Conservation (phyloP, 2,888 invertebrate species). For the Cerastis leucographa region DNA sequence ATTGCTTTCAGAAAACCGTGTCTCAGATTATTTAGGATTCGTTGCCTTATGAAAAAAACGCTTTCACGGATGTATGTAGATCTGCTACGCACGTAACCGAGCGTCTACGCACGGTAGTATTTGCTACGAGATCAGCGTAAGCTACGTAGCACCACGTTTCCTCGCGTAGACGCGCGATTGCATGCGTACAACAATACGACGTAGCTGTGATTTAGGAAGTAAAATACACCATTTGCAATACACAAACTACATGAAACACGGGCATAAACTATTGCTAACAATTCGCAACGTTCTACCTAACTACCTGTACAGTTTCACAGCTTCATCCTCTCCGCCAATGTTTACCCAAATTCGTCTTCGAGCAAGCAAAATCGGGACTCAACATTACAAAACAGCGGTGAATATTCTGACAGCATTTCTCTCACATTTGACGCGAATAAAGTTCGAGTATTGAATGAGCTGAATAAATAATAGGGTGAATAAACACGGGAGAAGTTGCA, state of each 20-base stretch:
- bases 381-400: slow-evolving; percentile 20
- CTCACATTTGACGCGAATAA: slow-evolving; percentile 52
- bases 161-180: neutral
- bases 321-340: slow-evolving; percentile 38
- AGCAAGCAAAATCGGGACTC: slow-evolving; percentile 29
- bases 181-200: neutral
- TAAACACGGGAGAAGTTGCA: slow-evolving; percentile 36
- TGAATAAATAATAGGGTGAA: slow-evolving; percentile 58
- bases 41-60: neutral
- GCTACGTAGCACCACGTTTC: neutral
- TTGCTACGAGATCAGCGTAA: neutral
- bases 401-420: slow-evolving; percentile 49
- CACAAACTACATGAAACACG: neutral
- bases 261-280: slow-evolving; percentile 12
- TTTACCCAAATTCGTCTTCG: slow-evolving; percentile 52
- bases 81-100: slow-evolving; percentile 8
- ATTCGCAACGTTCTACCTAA: slow-evolving; percentile 9
- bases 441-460: slow-evolving; percentile 52
- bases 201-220: neutral
- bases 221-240: neutral
- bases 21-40: neutral
- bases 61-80: neutral
- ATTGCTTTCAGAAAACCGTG: neutral
- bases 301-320: slow-evolving; percentile 25
- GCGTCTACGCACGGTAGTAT: neutral